Base-by-base conservation (phyloP, 1,140 invertebrate genomes). In the Sesamia nonagrioides region DNA sequence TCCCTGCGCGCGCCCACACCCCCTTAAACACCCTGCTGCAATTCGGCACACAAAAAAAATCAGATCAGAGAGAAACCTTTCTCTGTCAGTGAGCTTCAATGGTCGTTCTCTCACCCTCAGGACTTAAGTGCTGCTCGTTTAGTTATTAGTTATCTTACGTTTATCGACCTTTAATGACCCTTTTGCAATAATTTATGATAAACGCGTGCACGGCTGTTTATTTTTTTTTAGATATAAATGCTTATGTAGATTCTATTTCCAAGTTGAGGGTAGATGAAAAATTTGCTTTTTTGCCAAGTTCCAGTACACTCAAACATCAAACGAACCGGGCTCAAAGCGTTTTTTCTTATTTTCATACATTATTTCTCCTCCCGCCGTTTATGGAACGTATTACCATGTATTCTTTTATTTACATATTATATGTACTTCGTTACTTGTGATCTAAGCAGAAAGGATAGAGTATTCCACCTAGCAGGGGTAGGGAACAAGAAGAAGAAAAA, bases 31-130 rank as follows among this genome's bases (percentile, higher is more conserved):
- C 83, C 83, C 81, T 82, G 84, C 83, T 93, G 91, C 91, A 91
- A 94, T 91, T 92, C 89, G 88, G 86, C 85, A 86, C 84, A 86
- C 86, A 88, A 90, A 91, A 91, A 45, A 92, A 91, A 92, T 90
- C 87, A 91, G 88, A 89, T 89, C 88, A 87, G 87, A 92, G 90
- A 88, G 71, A 89, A 90, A 92, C 90, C 83, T 90, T 92, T 90
- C 89, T 87, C 85, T 88, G 90, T 91, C 88, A 91, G 84, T 89
- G 87, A 86, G 84, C 86, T 87, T 88, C 88, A 89, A 91, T 90
- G 83, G 87, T 79, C 54, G 82, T 61, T 80, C 80, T 88, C 85
- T 85, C 88, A 86, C 81, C 72, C 63, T 88, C 82, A 84, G 87
- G 85, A 87, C 88, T 89, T 88, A 91, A 91, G 88, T 89, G 86